Evolutionary conservation across 2,888 invertebrate genomes (phyloP), one percentile per base, ranked within the genome.

Genomic region (Athalia circularis): DNA sequence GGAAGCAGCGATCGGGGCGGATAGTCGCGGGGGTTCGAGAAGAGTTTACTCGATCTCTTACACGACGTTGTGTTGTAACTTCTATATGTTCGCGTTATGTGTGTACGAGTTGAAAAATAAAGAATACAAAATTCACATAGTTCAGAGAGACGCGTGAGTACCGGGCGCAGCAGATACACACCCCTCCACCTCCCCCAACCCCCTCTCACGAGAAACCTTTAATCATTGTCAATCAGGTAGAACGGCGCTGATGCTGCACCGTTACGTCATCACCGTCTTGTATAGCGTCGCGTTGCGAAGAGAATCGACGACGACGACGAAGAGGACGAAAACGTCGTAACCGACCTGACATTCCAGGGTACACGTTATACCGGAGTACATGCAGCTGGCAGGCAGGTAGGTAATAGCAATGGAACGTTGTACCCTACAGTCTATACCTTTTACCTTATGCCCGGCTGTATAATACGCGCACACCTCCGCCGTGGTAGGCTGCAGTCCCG

Each of bases 221-320:
- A 72, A 72, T 72, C 72, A 72, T 72, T 72, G 72, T 72, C 72
- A 72, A 72, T 72, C 72, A 72, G 72, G 72, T 59, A 72, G 13
- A 59, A 43, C 59, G 72, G 29, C 29, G 29, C 29, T 29, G 29
- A 29, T 29, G 29, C 47, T 7, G 52, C 70, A 72, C 59, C 59
- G 72, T 72, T 72, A 72, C 72, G 72, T 72, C 57, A 72, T 72
- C 72, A 29, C 13, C 15, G 68, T 48, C n/a, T 65, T 9, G n/a
- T n/a, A n/a, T 8, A 65, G n/a, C 65, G 65, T 65, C 48, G 48
- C 48, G 6, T 65, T 9, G 47, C 7, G 29, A 29, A 29, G 29
- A 29, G 29, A 29, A 1, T 65, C 48, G 59, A 6, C 59, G 59
- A 13, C 0, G 59, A 13, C n/a, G 59, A 29, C 29, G 29, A 29